A percentile compares a stretch with the other conserved stretches of the same genome.
Evolutionary conservation across 2,888 invertebrate genomes (phyloP).

Genomic region (Xanthia togata): DNA sequence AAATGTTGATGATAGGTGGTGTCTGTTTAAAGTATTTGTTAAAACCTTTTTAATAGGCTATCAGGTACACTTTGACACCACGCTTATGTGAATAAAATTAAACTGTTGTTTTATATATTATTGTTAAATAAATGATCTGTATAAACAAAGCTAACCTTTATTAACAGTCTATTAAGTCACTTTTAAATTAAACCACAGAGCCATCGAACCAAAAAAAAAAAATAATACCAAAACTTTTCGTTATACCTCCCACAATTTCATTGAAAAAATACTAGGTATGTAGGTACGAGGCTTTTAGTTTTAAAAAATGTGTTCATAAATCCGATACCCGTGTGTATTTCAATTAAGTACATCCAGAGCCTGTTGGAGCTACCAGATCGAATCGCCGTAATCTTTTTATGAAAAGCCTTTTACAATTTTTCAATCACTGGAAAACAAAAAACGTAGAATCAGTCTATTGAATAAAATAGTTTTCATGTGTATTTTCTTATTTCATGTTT

Average conservation of each 20-base stretch:
- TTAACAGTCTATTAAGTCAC: too few relatives aligned
- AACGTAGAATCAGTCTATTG: background rate
- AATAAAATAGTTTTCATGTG: conserved; percentile 3
- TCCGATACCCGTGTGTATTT: conserved; percentile 17
- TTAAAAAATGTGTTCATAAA: conserved; percentile 20
- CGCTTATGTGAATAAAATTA: background rate
- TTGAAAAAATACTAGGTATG: background rate
- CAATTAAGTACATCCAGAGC: conserved; percentile 30
- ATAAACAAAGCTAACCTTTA: too few relatives aligned
- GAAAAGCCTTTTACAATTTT: conserved; percentile 18
- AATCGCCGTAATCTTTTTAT: conserved; percentile 36
- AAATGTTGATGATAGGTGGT: conserved; percentile 30
- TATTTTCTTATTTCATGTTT: background rate
- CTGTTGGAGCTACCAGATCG: conserved; percentile 16
- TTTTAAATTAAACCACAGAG: too few relatives aligned
- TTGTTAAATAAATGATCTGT: too few relatives aligned
- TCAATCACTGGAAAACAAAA: conserved; percentile 24
- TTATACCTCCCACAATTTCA: background rate
- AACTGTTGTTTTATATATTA: background rate
- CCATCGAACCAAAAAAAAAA: background rate
- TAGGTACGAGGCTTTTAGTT: conserved; percentile 4
- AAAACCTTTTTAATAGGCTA: background rate
- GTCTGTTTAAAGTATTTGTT: background rate
- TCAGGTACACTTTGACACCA: too few relatives aligned
- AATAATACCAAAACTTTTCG: background rate